These are phyloP conservation scores for Sinodicranocentrus sp. DNA, from an alignment of 2,888 invertebrate genomes.

Conservation along the genomic window DNA sequence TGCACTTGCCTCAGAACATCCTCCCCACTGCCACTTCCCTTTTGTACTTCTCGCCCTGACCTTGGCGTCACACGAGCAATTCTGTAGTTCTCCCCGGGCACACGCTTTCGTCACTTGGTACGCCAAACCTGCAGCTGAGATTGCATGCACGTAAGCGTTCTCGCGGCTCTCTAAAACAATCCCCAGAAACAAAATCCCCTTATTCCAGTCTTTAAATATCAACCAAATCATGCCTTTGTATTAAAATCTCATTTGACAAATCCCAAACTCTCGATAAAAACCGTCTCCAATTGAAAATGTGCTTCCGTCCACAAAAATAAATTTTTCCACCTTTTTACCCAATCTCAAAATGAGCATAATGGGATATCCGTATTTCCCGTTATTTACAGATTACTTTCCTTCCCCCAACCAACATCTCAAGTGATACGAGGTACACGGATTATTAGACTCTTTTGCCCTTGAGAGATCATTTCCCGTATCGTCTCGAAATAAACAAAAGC, in stretches of 20 bases:
- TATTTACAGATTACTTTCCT: not conserved
- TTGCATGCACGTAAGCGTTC: slow-evolving; percentile 92
- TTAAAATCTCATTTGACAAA: too few relatives aligned
- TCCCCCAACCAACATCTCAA: too few relatives aligned
- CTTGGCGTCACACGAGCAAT: slow-evolving; percentile 92
- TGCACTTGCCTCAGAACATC: slow-evolving; percentile 93
- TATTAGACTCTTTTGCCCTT: too few relatives aligned
- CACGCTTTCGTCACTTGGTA: slow-evolving; percentile 93
- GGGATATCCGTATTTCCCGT: slow-evolving; percentile 2
- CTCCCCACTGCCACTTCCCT: slow-evolving; percentile 94
- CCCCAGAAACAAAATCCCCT: not conserved
- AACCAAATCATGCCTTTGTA: too few relatives aligned
- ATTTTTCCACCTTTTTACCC: too few relatives aligned
- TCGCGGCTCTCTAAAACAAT: slow-evolving; percentile 88
- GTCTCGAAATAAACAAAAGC: not conserved
- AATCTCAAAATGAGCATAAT: too few relatives aligned
- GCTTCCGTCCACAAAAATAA: too few relatives aligned
- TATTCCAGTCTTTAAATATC: not conserved
- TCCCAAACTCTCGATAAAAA: too few relatives aligned
- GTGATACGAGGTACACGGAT: too few relatives aligned
- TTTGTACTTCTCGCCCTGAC: slow-evolving; percentile 86
- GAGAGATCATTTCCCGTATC: not conserved
- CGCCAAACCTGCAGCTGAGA: slow-evolving; percentile 93
- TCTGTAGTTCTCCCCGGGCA: slow-evolving; percentile 90
- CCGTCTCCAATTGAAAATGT: too few relatives aligned